Evolutionary conservation across 1,140 invertebrate species (phyloP), one percentile per base, ranked within the genome.

Genomic region (Epicauta chinensis): DNA sequence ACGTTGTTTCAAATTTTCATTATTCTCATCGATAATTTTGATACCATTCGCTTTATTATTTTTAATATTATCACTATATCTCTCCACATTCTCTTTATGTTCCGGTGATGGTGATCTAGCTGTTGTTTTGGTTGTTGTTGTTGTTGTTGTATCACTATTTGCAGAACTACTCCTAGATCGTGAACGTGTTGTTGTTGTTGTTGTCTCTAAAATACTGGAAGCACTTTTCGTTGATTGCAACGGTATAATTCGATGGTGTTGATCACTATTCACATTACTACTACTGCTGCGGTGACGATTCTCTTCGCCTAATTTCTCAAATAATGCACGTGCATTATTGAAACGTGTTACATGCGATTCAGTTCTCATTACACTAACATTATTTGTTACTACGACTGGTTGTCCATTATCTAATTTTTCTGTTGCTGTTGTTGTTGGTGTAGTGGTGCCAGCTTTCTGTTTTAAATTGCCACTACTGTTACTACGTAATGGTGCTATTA

Each of bases 261-360:
- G 23, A 23, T 23, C 23, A 23, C 23, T 23, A 23, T 23, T 23
- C 4, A 23, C 23, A 23, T 23, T 23, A 7, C 4, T 7, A 23
- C 23, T 23, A 2, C 23, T 29, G 9, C 39, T 38, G 34, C 39
- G 45, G 29, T 51, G 51, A 7, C 59, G 59, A 44, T 66, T 65
- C 59, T 88, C 84, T 51, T 87, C 84, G 15, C 91, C 91, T 48
- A 96, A 76, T 65, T 93, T 92, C 70, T 95, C 92, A 72, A 97
- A 96, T 15, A 97, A 77, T 16, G 92, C 92, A 29, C 91, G 76
- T 0, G 93, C 93, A 71, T 88, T 92, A 67, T 94, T 94, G 71
- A 97, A 96, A 40, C 93, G 75, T 12, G 89, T 84, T 55, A 92
- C 81, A 67, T 93, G 89, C 55, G 89, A 91, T 73, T 93, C 90